A percentile compares a stretch with the other conserved stretches of the same genome.
These are phyloP conservation scores for Psittacula cyanocephala DNA, from an alignment of 2,113 vertebrate genomes.

Conservation along the genomic window DNA sequence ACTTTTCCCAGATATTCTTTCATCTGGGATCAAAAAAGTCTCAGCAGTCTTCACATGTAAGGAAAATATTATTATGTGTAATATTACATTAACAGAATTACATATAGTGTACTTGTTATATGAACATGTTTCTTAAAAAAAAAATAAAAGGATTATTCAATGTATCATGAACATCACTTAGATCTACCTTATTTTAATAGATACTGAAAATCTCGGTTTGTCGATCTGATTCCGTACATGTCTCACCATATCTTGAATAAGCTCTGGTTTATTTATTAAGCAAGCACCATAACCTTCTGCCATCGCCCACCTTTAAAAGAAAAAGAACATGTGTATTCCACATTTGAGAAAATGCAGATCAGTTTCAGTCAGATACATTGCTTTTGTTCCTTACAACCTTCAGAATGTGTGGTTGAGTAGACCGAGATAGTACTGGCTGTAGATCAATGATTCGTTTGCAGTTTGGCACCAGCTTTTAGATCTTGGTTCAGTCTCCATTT, in stretches of 20 bases:
- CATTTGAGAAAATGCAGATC: neutral
- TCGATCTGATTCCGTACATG: conserved; percentile 87
- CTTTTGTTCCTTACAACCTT: neutral
- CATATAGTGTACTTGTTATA: neutral
- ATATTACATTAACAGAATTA: neutral
- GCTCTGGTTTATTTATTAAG: conserved; percentile 93
- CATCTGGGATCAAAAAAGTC: neutral
- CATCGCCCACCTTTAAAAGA: conserved; percentile 88
- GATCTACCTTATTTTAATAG: conserved; percentile 94
- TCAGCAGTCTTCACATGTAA: neutral
- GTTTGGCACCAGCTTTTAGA: neutral
- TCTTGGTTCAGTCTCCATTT: neutral
- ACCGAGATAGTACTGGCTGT: neutral
- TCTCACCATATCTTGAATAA: conserved; percentile 93
- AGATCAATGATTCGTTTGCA: neutral
- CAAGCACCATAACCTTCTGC: conserved; percentile 94
- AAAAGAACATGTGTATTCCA: conserved; percentile 1
- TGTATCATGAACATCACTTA: neutral
- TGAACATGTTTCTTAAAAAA: neutral
- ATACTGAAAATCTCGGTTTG: conserved; percentile 86
- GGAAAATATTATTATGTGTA: neutral
- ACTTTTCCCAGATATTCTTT: neutral
- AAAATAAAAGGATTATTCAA: neutral
- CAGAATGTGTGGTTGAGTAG: neutral
- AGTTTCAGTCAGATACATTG: neutral